phyloP scores from a whole-genome alignment of 2,888 invertebrate genomes.

The Xanthorhoe designata region DNA sequence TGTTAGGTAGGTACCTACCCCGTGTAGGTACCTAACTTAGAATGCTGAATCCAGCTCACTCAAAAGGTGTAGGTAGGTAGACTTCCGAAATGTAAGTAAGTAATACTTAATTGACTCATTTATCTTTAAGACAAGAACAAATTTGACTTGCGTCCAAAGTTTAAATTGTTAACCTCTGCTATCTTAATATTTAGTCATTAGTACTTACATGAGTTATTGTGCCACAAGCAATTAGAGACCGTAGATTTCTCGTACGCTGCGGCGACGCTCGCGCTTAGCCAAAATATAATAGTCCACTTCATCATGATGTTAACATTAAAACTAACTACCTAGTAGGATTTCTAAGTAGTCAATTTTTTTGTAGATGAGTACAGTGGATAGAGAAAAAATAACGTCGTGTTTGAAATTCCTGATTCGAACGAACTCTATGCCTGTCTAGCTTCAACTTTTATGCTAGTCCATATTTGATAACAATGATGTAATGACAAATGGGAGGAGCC shows the following conservation, averaged over 20 bases:
- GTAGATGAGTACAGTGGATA: no score
- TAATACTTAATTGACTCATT: no score
- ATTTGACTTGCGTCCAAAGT: slow-evolving; percentile 30
- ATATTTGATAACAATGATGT: slow-evolving; percentile 22
- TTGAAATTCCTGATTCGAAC: slow-evolving; percentile 9
- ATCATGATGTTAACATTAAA: slow-evolving; percentile 43
- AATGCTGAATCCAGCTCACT: no score
- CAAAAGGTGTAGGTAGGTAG: no score
- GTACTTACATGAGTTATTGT: slow-evolving; percentile 65
- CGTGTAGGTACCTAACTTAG: no score
- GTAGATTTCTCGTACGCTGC: slow-evolving; percentile 50
- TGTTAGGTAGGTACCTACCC: background rate
- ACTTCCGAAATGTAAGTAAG: no score
- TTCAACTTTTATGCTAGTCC: slow-evolving; percentile 15
- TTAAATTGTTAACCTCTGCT: slow-evolving; percentile 33
- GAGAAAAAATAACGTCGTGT: no score
- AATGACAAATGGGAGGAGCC: slow-evolving; percentile 3
- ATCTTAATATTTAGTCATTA: slow-evolving; percentile 26
- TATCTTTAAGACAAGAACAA: slow-evolving; percentile 11
- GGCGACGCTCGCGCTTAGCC: slow-evolving; percentile 48
- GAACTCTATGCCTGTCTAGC: slow-evolving; percentile 8
- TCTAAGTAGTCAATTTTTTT: background rate
- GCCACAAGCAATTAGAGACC: slow-evolving; percentile 58
- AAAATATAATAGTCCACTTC: slow-evolving; percentile 49
- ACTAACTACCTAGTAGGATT: background rate